Percentiles rank a stretch among this genome's conserved stretches.
phyloP scores from a whole-genome alignment of 35 echinoderm and acorn worm genomes.

The Hemicentrotus pulcherrimus region DNA sequence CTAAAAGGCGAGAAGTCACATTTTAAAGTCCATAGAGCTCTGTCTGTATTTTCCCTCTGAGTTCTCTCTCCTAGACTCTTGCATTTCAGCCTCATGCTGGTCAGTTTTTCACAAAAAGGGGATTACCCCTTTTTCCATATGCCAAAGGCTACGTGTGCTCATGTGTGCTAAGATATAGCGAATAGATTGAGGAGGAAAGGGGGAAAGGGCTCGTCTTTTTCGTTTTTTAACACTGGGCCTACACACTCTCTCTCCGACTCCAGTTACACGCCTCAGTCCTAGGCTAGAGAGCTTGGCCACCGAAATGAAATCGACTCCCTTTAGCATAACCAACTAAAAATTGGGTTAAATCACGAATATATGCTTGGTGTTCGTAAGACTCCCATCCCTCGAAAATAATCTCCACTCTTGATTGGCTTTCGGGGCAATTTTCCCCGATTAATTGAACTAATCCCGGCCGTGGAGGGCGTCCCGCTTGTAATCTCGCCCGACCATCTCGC shows the following conservation, averaged over 20 bases:
- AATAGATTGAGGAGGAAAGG: not conserved
- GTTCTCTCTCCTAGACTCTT: not conserved
- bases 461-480: conserved; percentile 40
- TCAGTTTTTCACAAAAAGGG: conserved; percentile 6
- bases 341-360: conserved; percentile 44
- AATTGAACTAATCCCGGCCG: conserved; percentile 35
- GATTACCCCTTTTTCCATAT: not conserved
- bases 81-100: not conserved
- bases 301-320: conserved; percentile 26
- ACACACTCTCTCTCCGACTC: not conserved
- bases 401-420: conserved; percentile 39
- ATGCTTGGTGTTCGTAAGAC: conserved; percentile 15
- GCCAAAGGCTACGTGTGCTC: conserved; percentile 6
- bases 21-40: not conserved
- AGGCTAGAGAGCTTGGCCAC: not conserved
- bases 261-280: conserved; percentile 40
- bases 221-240: not conserved
- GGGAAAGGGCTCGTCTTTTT: not conserved
- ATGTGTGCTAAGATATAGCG: conserved; percentile 2
- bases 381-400: conserved; percentile 1
- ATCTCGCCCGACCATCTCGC: not conserved
- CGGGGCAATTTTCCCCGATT: conserved; percentile 34
- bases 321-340: conserved; percentile 36
- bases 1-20: not conserved
- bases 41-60: not conserved